Evolutionary conservation across 2,797 vertebrate genomes (phyloP), one percentile per base, ranked within the genome.

Genomic region (Petrocephalus schoutedeni): DNA sequence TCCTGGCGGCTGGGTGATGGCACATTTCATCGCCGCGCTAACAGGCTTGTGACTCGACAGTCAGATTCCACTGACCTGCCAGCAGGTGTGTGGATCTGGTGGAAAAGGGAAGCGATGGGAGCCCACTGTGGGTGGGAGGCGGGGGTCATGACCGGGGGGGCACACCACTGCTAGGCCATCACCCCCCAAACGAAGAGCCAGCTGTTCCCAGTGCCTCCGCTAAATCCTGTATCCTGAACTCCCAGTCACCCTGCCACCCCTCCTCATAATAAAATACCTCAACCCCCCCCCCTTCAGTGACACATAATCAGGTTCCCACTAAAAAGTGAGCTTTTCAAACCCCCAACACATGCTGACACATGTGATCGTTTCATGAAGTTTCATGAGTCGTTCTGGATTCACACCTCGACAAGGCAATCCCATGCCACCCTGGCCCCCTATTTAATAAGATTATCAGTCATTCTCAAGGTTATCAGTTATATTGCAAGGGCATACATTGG

Each of bases 361-460:
- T 19, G 67, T 32, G 32, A 41, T 45, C 0, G 64, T 28, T 16
- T 16, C 32, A n/a, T 77, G 16, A 45, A 77, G 71, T 49, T 77
- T 45, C 41, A 77, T n/a, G 71, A 49, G 19, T 45, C 36, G 16
- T 45, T 5, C 71, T 45, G 16, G 41, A 45, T 77, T 77, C 19
- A 45, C 71, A 77, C 71, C 56, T 57, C 19, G 14, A 45, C 71
- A 77, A 45, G 41, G 71, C 87, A 45, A 77, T 45, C 14, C 71
- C 28, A n/a, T 5, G 21, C n/a, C 32, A 14, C 86, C n/a, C 41
- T 61, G 32, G 28, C 90, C 74, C 74, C 88, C 32, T 58, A 90
- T 83, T 87, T 3, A 1, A 56, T 86, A 88, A 87, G 89, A 53
- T 83, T 41, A 83, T 58, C 36, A 54, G 87, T 23, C 32, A 89